phyloP scores from a whole-genome alignment of 2,113 vertebrate genomes.

The Parus major region DNA sequence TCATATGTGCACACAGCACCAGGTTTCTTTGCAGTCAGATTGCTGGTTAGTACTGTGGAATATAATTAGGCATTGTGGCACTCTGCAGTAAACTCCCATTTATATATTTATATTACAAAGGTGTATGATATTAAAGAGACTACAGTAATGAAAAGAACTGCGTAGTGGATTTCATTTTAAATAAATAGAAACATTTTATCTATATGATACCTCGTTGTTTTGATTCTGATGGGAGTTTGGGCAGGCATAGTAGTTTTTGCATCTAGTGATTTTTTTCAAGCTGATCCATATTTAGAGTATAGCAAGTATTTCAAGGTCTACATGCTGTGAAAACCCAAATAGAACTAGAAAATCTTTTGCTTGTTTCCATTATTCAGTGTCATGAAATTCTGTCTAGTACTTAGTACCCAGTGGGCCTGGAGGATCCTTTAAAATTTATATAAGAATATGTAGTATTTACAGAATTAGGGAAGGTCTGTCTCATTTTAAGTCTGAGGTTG shows the following conservation, averaged over 20 bases:
- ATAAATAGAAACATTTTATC: constrained; percentile 3
- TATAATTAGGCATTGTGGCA: not conserved
- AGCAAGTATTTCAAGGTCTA: not conserved
- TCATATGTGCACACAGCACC: constrained; percentile 3
- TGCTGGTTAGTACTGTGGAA: not conserved
- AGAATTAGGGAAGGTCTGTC: not conserved
- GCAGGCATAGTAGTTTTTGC: not conserved
- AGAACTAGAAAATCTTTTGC: not conserved
- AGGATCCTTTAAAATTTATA: not conserved
- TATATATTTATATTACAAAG: not conserved
- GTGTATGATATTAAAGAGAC: not conserved
- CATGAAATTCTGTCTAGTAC: not conserved
- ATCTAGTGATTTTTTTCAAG: not conserved
- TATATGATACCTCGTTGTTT: not conserved
- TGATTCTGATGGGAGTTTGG: constrained; percentile 3
- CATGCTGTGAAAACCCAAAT: not conserved
- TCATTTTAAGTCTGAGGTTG: not conserved
- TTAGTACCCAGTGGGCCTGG: not conserved
- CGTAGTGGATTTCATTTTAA: not conserved
- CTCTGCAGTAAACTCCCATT: not conserved
- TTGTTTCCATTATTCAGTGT: not conserved
- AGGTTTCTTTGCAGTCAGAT: constrained; percentile 18
- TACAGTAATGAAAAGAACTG: not conserved
- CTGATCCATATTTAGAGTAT: not conserved
- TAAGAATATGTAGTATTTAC: not conserved